Evolutionary conservation across 2,797 vertebrate species (phyloP), one percentile per base, ranked within the genome.

Genomic region (Lycodopsis pacificus): DNA sequence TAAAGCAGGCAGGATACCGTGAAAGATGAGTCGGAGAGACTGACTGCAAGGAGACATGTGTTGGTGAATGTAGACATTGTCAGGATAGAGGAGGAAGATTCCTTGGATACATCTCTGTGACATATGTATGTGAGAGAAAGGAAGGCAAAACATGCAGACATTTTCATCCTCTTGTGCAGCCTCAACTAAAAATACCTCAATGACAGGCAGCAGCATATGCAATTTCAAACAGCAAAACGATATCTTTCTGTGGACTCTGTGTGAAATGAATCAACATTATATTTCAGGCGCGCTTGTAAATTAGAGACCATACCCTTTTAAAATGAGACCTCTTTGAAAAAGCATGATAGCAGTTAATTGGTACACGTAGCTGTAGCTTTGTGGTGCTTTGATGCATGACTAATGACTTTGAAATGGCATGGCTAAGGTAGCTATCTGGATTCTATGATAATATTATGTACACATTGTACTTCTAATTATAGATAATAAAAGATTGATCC

Each of bases 41-140:
- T 19, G 44, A 22, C 32, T 40, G 22, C 62, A 54, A 25, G 15
- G 17, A 68, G 54, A 70, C 73, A n/a, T 4, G 19, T 36, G 12
- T 22, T 40, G 34, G 4, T 44, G 20, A 22, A 62, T 27, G 66
- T 58, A 49, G 57, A 73, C 68, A 62, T 64, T 53, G 58, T 65
- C 22, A 49, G 19, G 13, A 64, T 7, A 19, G 48, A 72, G 48
- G 48, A 13, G 46, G 57, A 74, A 14, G 49, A 61, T 51, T 76
- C 8, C 1, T 19, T 48, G 17, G 32, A 58, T 48, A 58, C 49
- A 6, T 15, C 10, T 61, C 34, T 76, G 32, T 65, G 22, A 13
- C n/a, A 51, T 46, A 17, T 42, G 34, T 51, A 36, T 51, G 22
- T 40, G 17, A 34, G 34, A 61, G 25, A 46, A 46, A 30, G 22